Evolutionary conservation across 2,797 vertebrate genomes (phyloP).

Genomic region (Lacerta agilis): DNA sequence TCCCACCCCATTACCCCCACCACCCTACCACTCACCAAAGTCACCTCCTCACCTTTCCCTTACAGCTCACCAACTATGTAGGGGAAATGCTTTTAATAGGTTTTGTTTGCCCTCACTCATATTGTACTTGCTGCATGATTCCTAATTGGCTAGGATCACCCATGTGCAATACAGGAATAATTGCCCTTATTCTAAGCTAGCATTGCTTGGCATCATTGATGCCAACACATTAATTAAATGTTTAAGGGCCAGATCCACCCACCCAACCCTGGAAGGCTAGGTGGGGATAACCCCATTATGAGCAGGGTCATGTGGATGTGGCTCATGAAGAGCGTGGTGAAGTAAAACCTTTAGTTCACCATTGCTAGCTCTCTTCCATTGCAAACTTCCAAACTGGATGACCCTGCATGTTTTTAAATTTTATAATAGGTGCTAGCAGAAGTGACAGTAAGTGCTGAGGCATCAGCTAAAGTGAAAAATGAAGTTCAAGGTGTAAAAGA

Average conservation of each 20-base stretch:
- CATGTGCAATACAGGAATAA: neutral
- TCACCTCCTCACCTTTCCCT: too few relatives aligned
- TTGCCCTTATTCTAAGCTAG: neutral
- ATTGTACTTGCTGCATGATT: neutral
- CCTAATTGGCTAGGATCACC: neutral
- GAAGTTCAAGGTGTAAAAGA: constrained; percentile 87
- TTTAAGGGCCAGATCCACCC: neutral
- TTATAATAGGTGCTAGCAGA: constrained; percentile 84
- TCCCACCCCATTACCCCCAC: too few relatives aligned
- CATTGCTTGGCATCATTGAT: neutral
- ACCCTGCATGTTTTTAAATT: neutral
- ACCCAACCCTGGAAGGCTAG: neutral
- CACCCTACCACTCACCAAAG: too few relatives aligned
- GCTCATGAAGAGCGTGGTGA: neutral
- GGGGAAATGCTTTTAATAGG: neutral
- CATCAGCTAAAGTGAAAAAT: constrained; percentile 84
- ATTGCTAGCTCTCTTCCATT: neutral
- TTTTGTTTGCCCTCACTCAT: neutral
- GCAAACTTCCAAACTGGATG: neutral
- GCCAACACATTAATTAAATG: neutral
- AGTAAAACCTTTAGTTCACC: neutral
- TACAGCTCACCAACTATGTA: neutral
- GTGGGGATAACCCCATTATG: neutral
- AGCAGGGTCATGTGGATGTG: neutral
- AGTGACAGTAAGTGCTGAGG: constrained; percentile 85